Evolutionary conservation across 2,797 vertebrate genomes (phyloP), one percentile per base, ranked within the genome.

Genomic region (Chaunax sp.): DNA sequence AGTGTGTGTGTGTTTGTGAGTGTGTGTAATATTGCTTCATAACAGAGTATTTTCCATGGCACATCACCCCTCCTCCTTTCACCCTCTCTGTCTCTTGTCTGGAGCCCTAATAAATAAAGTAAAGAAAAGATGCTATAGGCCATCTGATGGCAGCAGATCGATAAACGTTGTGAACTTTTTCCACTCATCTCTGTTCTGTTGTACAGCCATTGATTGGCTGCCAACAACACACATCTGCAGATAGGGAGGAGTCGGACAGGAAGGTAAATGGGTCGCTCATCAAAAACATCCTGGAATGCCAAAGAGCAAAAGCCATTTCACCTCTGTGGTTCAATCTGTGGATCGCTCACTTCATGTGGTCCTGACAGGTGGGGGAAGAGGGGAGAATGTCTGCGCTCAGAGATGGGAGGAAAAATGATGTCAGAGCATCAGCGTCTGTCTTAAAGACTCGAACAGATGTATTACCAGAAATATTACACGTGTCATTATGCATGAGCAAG

Each of bases 21-120:
- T 50, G n/a, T 54, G 44, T 49, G 55, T 80, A 82, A 86, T 79
- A 77, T 79, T 75, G 74, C 77, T 83, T 83, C 73, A 81, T 80
- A 83, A 79, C 78, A 72, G 74, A 76, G 64, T 64, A 75, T 87
- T 81, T 80, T 84, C 78, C 69, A 78, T 64, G 79, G 73, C 69
- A 84, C 81, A 80, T 84, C 81, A 84, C 40, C 60, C 56, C 44
- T 11, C 5, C 47, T 44, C 30, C 49, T 49, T 41, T 30, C 26
- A 28, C 47, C 20, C 51, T 30, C 62, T 16, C 18, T 55, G 19
- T 15, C 58, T 64, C 62, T 74, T 25, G 58, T 77, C 69, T 70
- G 45, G 40, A 33, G 53, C 46, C 41, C 19, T 54, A 54, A 69
- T 78, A 69, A 84, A 56, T 65, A 81, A 52, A 83, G 63, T 20